phyloP scores from a whole-genome alignment of 2,113 vertebrate species.

The Helogale parvula region DNA sequence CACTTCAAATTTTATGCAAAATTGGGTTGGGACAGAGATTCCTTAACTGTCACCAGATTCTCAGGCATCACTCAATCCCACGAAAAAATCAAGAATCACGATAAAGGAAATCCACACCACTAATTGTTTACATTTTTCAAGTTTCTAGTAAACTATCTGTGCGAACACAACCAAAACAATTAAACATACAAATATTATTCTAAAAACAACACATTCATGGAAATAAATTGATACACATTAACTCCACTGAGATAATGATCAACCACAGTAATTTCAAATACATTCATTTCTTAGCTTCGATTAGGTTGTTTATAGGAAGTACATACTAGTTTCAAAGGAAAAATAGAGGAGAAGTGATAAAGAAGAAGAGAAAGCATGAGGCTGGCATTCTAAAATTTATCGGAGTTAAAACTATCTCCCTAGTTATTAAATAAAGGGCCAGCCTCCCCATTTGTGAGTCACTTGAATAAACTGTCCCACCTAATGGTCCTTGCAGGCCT shows the following conservation, averaged over 20 bases:
- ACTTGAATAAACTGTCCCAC: background rate
- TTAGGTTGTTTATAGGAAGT: background rate
- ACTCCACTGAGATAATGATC: background rate
- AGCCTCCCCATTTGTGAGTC: background rate
- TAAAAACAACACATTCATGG: background rate
- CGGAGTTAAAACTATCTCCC: background rate
- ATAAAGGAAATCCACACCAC: background rate
- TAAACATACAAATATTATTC: background rate
- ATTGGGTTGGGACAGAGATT: background rate
- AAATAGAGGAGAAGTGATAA: background rate
- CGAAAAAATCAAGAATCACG: background rate
- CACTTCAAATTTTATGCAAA: background rate
- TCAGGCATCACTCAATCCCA: background rate
- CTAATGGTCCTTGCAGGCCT: background rate
- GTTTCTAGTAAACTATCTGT: background rate
- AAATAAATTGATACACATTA: background rate
- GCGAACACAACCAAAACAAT: background rate
- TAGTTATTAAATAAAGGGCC: background rate
- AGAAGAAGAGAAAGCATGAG: background rate
- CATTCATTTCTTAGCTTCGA: background rate
- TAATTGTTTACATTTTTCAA: background rate
- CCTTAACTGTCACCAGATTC: background rate
- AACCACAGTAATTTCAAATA: background rate
- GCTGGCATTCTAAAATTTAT: background rate
- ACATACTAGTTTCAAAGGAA: background rate